Evolutionary conservation across 2,113 vertebrate species (phyloP).

Genomic region (Eclectus roratus): DNA sequence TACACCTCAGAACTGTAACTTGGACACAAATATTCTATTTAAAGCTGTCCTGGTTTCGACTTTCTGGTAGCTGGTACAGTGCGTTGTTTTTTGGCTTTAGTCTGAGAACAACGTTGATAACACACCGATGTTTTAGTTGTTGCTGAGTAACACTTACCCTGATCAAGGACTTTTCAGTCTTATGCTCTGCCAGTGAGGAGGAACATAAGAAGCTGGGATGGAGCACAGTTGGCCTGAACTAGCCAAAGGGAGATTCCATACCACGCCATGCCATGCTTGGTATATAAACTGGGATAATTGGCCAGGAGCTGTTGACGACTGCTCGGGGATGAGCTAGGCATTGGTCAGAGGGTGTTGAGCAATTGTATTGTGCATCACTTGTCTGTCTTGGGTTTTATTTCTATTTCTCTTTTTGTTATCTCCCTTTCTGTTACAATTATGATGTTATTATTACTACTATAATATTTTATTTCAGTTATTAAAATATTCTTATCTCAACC

Average conservation of each 20-base stretch:
- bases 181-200: not conserved
- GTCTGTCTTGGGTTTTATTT: not conserved
- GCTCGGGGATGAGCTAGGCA: not conserved
- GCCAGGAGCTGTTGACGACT: not conserved
- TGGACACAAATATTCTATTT: not conserved
- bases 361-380: not conserved
- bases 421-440: not conserved
- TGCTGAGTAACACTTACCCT: not conserved
- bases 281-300: not conserved
- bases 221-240: not conserved
- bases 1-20: not conserved
- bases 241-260: not conserved
- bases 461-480: not conserved
- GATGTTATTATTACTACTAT: not conserved
- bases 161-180: not conserved
- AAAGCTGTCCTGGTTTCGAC: not conserved
- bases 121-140: not conserved
- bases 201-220: not conserved
- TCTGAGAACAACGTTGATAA: not conserved
- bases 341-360: not conserved
- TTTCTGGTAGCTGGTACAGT: not conserved
- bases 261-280: not conserved
- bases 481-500: not conserved
- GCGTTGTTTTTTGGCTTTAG: not conserved
- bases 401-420: not conserved